phyloP scores from a whole-genome alignment of 2,113 vertebrate genomes.

The Odontesthes bonariensis region DNA sequence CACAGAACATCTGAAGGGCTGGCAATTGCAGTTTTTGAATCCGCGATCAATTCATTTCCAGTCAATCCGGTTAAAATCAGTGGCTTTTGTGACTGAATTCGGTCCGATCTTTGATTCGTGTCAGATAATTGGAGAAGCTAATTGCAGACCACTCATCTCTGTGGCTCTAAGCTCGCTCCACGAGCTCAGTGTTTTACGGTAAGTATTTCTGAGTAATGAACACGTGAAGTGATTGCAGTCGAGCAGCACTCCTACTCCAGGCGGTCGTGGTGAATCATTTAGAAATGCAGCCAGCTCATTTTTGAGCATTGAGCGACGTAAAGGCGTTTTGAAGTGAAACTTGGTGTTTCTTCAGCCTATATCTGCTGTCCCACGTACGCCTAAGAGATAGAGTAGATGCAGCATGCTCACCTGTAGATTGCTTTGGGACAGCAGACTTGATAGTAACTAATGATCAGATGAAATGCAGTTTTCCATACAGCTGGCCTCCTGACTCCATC shows the following conservation, averaged over 20 bases:
- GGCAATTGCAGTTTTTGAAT: conserved; percentile 21
- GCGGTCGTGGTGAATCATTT: neutral
- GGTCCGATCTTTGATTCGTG: conserved; percentile 33
- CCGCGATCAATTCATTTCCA: conserved; percentile 30
- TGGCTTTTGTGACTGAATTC: conserved; percentile 26
- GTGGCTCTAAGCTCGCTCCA: neutral
- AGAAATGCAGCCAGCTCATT: neutral
- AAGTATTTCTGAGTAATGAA: conserved; percentile 3
- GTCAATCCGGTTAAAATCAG: conserved; percentile 21
- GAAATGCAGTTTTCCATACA: conserved; percentile 50
- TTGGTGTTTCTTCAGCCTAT: conserved; percentile 19
- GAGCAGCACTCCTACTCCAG: conserved; percentile 22
- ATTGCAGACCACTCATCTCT: conserved; percentile 24
- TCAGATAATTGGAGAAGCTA: conserved; percentile 34
- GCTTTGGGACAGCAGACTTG: conserved; percentile 54
- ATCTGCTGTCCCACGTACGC: conserved; percentile 49
- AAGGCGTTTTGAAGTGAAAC: no score
- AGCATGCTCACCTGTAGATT: conserved; percentile 70
- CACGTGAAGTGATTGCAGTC: neutral
- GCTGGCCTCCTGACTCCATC: conserved; percentile 24
- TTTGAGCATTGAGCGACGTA: no score
- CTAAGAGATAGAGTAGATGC: conserved; percentile 46
- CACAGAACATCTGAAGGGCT: conserved; percentile 1
- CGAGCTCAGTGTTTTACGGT: neutral
- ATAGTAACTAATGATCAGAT: conserved; percentile 29